Evolutionary conservation across 2,113 vertebrate species (phyloP).

Genomic region (Limanda limanda): DNA sequence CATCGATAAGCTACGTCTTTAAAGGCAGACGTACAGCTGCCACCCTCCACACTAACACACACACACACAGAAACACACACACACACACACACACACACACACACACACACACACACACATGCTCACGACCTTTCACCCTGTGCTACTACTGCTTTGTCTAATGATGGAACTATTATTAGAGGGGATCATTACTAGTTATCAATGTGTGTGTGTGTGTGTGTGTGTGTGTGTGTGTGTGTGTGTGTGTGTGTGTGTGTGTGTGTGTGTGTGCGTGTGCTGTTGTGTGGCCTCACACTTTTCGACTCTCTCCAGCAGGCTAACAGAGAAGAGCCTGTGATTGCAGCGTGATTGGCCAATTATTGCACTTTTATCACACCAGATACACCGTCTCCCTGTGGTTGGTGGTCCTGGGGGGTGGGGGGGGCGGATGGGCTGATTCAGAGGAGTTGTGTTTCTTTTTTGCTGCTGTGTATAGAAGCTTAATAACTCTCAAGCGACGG

Average conservation of each 20-base stretch:
- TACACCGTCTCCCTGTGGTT: no score
- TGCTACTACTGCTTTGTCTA: constrained; percentile 32
- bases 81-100: no score
- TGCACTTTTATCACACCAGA: constrained; percentile 44
- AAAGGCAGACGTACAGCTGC: not conserved
- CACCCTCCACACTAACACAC: not conserved
- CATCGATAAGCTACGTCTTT: not conserved
- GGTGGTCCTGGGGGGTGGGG: not conserved
- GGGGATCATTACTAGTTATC: constrained; percentile 56
- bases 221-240: not conserved
- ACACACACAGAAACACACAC: not conserved
- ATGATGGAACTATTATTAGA: constrained; percentile 62
- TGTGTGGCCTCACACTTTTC: constrained; percentile 31
- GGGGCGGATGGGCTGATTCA: constrained; percentile 13
- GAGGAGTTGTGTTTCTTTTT: not conserved
- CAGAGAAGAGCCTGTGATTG: constrained; percentile 68
- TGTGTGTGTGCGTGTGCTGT: not conserved
- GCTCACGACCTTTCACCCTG: constrained; percentile 40
- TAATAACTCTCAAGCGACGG: constrained; percentile 22
- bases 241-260: constrained; percentile 9
- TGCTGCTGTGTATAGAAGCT: constrained; percentile 3
- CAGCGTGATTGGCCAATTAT: constrained; percentile 62
- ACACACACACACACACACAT: not conserved
- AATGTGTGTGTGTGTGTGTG: constrained; percentile 3
- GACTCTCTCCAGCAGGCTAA: constrained; percentile 27